These are phyloP conservation scores for Anser cygnoides DNA, from an alignment of 2,113 vertebrate species.

Conservation along the genomic window DNA sequence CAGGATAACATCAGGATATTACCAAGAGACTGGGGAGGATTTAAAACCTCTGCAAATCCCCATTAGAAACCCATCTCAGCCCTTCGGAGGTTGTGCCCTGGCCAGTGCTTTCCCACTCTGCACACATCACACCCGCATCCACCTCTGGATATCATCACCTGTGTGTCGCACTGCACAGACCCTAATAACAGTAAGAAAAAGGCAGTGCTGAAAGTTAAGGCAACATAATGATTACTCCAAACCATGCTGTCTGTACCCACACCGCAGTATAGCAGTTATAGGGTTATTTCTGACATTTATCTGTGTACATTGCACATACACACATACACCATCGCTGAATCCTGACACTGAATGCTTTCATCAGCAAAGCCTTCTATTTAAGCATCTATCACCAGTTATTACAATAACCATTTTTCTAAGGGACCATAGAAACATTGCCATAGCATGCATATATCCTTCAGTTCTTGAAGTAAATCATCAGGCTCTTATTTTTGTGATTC, in stretches of 20 bases:
- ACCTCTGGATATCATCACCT: background rate
- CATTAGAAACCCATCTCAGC: background rate
- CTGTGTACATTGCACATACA: background rate
- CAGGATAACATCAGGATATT: background rate
- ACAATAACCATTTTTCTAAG: background rate
- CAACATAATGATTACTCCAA: background rate
- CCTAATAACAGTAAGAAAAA: background rate
- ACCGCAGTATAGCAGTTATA: background rate
- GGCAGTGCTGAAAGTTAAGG: background rate
- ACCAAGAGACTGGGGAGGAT: background rate
- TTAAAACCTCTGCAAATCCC: background rate
- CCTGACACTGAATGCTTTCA: background rate
- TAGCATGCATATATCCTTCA: accelerated
- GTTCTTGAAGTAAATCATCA: background rate
- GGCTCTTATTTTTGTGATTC: background rate
- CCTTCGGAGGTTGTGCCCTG: background rate
- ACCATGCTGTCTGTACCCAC: background rate
- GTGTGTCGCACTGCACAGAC: background rate
- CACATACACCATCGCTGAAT: background rate
- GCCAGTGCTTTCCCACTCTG: background rate
- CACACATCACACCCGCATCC: background rate
- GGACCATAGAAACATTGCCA: background rate
- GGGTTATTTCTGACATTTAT: background rate
- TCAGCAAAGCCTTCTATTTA: background rate
- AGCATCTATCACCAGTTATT: background rate